These are phyloP conservation scores for Phthorimaea operculella DNA, from an alignment of 1,140 invertebrate species.

Conservation along the genomic window DNA sequence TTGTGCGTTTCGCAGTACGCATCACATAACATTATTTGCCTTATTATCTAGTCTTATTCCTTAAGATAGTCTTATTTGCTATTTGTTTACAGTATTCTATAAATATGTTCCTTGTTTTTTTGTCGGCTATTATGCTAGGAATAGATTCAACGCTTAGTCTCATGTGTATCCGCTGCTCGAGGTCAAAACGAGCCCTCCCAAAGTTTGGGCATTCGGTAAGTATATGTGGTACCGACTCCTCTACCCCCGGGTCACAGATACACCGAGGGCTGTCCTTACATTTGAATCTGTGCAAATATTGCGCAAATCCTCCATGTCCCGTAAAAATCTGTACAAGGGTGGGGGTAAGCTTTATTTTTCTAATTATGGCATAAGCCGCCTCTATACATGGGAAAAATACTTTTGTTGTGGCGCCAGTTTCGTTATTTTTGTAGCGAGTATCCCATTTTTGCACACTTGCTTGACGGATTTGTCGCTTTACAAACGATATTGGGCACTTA, in stretches of 20 bases:
- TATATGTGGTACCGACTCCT: background rate
- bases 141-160: too few species aligned
- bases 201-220: background rate
- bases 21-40: too few species aligned
- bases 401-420: background rate
- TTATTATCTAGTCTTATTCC: too few species aligned
- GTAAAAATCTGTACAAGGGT: too few species aligned
- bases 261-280: background rate
- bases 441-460: background rate
- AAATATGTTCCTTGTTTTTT: too few species aligned
- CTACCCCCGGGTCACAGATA: background rate
- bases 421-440: background rate
- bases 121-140: too few species aligned
- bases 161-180: background rate
- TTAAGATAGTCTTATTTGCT: background rate
- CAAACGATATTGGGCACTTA: background rate
- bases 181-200: background rate
- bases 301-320: background rate
- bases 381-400: background rate
- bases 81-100: too few species aligned
- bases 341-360: too few species aligned
- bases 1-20: too few species aligned
- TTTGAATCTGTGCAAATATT: background rate
- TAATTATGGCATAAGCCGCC: too few species aligned
- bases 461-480: background rate